A percentile compares a stretch with the other conserved stretches of the same genome.
Evolutionary conservation across 2,113 vertebrate genomes (phyloP).

Genomic region (Labeo rohita): DNA sequence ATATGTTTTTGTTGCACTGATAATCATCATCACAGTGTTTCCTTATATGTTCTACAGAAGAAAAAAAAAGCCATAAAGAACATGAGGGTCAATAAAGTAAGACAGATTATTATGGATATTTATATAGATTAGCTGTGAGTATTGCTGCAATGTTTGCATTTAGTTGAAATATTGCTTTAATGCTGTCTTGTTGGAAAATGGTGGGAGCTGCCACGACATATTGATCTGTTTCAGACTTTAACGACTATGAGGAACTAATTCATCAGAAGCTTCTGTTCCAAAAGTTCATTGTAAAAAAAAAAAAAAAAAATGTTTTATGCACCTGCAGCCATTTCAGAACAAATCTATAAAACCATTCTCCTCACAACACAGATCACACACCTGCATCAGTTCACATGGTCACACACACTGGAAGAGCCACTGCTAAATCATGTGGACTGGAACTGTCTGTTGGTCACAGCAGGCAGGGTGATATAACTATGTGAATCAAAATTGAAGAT

Average conservation of each 20-base stretch:
- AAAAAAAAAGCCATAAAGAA: not conserved
- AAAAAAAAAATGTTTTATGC: not conserved
- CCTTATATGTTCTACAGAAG: not conserved
- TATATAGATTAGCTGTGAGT: not conserved
- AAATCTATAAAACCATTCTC: not conserved
- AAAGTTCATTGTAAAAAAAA: not conserved
- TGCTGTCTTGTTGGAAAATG: too few relatives aligned
- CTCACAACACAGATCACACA: slow-evolving; percentile 8
- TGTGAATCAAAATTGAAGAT: not conserved
- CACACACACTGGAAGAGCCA: not conserved
- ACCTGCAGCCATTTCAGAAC: slow-evolving; percentile 7
- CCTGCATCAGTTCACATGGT: not conserved
- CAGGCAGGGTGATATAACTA: not conserved
- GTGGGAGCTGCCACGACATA: not conserved
- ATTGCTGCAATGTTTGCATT: not conserved
- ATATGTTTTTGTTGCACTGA: too few relatives aligned
- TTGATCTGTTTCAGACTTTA: not conserved
- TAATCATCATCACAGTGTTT: not conserved
- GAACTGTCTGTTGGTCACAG: not conserved
- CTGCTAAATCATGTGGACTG: not conserved
- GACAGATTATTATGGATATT: not conserved
- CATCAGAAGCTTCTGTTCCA: not conserved
- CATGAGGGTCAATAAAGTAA: not conserved
- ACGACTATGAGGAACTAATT: not conserved
- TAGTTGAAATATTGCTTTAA: not conserved